phyloP scores from a whole-genome alignment of 2,113 vertebrate genomes.

The Pseudolaguvia tuberculata region DNA sequence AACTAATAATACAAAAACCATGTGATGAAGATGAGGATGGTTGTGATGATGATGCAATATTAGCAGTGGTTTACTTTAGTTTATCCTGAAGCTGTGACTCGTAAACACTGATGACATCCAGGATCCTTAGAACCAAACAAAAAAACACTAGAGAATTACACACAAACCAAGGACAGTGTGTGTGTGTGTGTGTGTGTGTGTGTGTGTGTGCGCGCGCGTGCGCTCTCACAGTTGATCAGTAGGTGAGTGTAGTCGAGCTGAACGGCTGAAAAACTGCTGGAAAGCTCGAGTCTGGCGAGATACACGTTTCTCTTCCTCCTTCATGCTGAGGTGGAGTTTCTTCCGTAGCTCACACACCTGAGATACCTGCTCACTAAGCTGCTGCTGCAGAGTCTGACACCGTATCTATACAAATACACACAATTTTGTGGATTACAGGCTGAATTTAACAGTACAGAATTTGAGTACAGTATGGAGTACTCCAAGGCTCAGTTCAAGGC shows the following conservation, averaged over 20 bases:
- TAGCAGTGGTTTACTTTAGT: background rate
- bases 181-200: background rate
- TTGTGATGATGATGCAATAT: too few relatives aligned
- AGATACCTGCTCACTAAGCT: constrained; percentile 65
- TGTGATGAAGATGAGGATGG: too few relatives aligned
- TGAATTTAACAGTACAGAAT: too few relatives aligned
- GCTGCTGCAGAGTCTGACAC: constrained; percentile 67
- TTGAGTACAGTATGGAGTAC: too few relatives aligned
- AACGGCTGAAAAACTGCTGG: constrained; percentile 66
- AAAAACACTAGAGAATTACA: background rate
- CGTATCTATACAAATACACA: constrained; percentile 54
- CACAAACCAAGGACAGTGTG: background rate
- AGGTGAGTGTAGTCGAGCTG: constrained; percentile 53
- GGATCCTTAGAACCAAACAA: constrained; percentile 60
- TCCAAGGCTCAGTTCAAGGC: too few relatives aligned
- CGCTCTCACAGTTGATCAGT: constrained; percentile 65
- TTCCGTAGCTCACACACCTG: constrained; percentile 66
- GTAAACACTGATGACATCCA: constrained; percentile 81
- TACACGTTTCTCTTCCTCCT: constrained; percentile 69
- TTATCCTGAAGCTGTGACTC: constrained; percentile 77
- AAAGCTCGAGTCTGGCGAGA: too few relatives aligned
- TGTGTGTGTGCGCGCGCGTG: too few relatives aligned
- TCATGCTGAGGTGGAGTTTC: constrained; percentile 63
- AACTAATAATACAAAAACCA: too few relatives aligned
- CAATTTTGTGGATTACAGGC: too few relatives aligned